phyloP scores from a whole-genome alignment of 2,888 invertebrate species.

The Cetonia aurata region DNA sequence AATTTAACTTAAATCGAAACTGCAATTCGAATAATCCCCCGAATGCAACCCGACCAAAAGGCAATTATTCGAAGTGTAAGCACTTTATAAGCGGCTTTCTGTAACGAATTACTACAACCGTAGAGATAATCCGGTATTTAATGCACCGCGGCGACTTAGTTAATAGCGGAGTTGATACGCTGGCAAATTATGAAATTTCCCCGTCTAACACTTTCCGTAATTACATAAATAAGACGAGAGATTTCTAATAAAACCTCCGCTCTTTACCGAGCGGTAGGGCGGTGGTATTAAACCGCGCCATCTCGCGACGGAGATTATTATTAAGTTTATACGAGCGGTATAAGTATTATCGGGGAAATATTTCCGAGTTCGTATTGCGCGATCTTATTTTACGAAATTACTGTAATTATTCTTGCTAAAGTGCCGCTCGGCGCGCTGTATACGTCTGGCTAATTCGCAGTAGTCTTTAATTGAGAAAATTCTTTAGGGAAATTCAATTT shows the following conservation, averaged over 20 bases:
- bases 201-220: conserved; percentile 31
- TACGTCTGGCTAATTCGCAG: conserved; percentile 14
- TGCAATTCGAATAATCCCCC: not conserved
- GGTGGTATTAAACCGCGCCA: not conserved
- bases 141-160: conserved; percentile 19
- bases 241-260: conserved; percentile 31
- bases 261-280: not conserved
- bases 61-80: conserved; percentile 5
- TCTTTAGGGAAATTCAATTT: conserved; percentile 38
- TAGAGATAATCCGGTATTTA: conserved; percentile 30
- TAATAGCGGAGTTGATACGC: conserved; percentile 30
- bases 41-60: conserved; percentile 14
- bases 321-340: conserved; percentile 30
- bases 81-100: conserved; percentile 21
- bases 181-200: conserved; percentile 33
- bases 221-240: conserved; percentile 26
- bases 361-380: conserved; percentile 16
- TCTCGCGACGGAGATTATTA: conserved; percentile 19
- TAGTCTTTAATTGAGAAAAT: conserved; percentile 37
- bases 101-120: conserved; percentile 11
- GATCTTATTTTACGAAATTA: conserved; percentile 20
- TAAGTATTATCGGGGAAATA: conserved; percentile 24
- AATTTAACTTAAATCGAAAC: no score
- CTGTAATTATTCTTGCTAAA: conserved; percentile 37
- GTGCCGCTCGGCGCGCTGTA: conserved; percentile 21